These are phyloP conservation scores for Pelobates cultripes DNA, from an alignment of 2,797 vertebrate species.

Conservation along the genomic window DNA sequence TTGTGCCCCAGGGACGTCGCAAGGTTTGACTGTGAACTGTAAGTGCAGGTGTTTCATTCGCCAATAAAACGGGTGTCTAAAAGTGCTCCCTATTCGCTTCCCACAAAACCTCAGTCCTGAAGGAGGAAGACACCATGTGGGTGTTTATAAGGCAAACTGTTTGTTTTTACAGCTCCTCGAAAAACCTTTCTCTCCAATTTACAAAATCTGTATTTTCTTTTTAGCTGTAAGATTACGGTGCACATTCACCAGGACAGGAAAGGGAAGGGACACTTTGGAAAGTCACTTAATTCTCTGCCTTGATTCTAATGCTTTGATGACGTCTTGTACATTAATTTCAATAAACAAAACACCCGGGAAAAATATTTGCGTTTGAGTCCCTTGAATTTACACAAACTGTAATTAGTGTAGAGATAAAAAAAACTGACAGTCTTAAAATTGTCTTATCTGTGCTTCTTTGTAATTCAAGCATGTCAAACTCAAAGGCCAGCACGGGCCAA, in stretches of 20 bases:
- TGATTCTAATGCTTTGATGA: background rate
- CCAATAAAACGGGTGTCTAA: background rate
- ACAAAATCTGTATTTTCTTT: too few species aligned
- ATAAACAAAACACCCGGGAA: background rate
- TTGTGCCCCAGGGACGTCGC: too few species aligned
- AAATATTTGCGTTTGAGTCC: background rate
- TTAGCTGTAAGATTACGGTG: background rate
- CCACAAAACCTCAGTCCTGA: too few species aligned
- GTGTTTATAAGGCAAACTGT: too few species aligned
- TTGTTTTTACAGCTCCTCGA: background rate
- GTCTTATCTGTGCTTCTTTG: background rate
- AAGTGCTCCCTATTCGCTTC: too few species aligned
- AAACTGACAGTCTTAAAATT: background rate
- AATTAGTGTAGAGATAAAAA: background rate
- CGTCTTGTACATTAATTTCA: background rate
- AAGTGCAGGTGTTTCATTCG: slow-evolving; percentile 33
- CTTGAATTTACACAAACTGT: background rate
- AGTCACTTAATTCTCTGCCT: background rate
- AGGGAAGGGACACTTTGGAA: slow-evolving; percentile 4
- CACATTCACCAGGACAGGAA: background rate
- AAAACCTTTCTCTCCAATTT: background rate
- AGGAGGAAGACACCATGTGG: too few species aligned
- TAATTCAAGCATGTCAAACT: too few species aligned
- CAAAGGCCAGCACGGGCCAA: too few species aligned
- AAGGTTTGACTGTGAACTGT: slow-evolving; percentile 10